phyloP scores from a whole-genome alignment of 2,113 vertebrate species.

The Nansenia antarctica region DNA sequence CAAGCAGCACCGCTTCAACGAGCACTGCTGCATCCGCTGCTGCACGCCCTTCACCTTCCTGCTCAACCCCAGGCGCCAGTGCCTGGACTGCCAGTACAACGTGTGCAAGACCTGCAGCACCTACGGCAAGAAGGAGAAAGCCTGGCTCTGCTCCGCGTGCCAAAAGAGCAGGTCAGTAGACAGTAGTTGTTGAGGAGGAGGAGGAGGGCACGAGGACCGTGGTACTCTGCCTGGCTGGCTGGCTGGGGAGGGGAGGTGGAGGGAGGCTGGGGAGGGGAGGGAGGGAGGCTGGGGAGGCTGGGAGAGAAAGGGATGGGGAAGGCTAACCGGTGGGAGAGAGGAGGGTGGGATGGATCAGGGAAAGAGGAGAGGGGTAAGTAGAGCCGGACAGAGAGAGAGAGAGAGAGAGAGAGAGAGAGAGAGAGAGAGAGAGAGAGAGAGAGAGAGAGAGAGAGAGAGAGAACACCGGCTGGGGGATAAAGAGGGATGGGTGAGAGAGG shows the following conservation, averaged over 20 bases:
- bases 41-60: conserved; percentile 94
- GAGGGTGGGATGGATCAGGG: not conserved
- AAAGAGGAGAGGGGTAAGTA: not conserved
- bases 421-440: not conserved
- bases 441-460: not conserved
- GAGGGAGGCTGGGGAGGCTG: not conserved
- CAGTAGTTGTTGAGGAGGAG: conserved; percentile 18
- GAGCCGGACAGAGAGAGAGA: not conserved
- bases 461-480: not conserved
- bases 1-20: conserved; percentile 91
- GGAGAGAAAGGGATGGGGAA: conserved; percentile 14
- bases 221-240: not conserved
- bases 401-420: not conserved
- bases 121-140: conserved; percentile 86
- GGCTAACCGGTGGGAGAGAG: conserved; percentile 23
- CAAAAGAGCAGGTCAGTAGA: conserved; percentile 90
- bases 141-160: conserved; percentile 90
- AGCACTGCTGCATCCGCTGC: conserved; percentile 97
- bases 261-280: not conserved
- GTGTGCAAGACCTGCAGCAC: conserved; percentile 93
- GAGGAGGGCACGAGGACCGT: no score
- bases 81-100: conserved; percentile 92
- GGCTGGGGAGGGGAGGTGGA: no score
- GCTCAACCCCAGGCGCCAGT: conserved; percentile 88
- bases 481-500: not conserved